Percentiles rank a stretch among this genome's conserved stretches.
phyloP scores from a whole-genome alignment of 2,888 invertebrate genomes.

The Timandra comae region DNA sequence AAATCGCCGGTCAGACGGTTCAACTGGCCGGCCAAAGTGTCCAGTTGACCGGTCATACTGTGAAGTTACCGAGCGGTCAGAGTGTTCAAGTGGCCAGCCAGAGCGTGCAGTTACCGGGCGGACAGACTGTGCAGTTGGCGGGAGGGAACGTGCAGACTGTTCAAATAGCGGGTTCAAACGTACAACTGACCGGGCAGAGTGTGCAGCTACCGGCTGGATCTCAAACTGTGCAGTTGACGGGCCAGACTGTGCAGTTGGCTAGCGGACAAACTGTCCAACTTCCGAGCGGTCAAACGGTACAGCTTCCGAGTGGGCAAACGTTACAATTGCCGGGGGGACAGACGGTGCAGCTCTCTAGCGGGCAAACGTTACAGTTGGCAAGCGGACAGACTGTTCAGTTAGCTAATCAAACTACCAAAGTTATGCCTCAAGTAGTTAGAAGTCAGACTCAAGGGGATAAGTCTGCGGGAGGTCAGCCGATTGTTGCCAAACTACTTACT shows the following conservation, averaged over 20 bases:
- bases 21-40: slow-evolving; percentile 59
- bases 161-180: slow-evolving; percentile 28
- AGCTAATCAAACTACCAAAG: slow-evolving; percentile 50
- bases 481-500: slow-evolving; percentile 84
- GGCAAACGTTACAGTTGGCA: slow-evolving; percentile 53
- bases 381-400: slow-evolving; percentile 57
- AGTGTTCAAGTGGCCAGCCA: slow-evolving; percentile 57
- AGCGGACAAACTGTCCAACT: slow-evolving; percentile 16
- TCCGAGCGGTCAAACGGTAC: slow-evolving; percentile 46
- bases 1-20: slow-evolving; percentile 58
- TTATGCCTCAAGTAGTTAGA: slow-evolving; percentile 54
- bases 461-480: slow-evolving; percentile 61
- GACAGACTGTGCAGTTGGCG: slow-evolving; percentile 55
- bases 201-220: slow-evolving; percentile 29
- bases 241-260: slow-evolving; percentile 37
- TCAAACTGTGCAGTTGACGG: slow-evolving; percentile 40
- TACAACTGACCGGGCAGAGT: slow-evolving; percentile 33
- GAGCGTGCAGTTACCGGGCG: slow-evolving; percentile 47
- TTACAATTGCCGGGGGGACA: slow-evolving; percentile 55
- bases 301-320: slow-evolving; percentile 70
- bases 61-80: slow-evolving; percentile 60
- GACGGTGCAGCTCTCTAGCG: slow-evolving; percentile 51
- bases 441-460: slow-evolving; percentile 52
- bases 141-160: slow-evolving; percentile 43
- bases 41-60: slow-evolving; percentile 66